A percentile compares a stretch with the other conserved stretches of the same genome.
These are phyloP conservation scores for Anas platyrhynchos DNA, from an alignment of 2,113 vertebrate genomes.

Conservation along the genomic window DNA sequence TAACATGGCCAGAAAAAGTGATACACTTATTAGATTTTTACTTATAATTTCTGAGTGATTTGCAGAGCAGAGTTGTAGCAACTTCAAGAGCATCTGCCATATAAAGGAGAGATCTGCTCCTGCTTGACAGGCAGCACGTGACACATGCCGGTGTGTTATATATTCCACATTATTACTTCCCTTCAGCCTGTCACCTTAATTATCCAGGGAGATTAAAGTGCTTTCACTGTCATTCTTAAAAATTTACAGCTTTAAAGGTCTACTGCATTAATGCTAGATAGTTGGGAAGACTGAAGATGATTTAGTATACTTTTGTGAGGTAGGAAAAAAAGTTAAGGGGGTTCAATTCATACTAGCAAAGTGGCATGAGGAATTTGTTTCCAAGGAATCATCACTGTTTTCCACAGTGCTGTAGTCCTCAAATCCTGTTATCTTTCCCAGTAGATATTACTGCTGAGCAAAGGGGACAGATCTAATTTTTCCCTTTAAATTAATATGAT, in stretches of 20 bases:
- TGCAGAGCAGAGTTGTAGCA: background rate
- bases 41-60: background rate
- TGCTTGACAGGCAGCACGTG: background rate
- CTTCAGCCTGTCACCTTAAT: background rate
- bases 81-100: background rate
- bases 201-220: background rate
- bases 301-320: background rate
- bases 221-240: background rate
- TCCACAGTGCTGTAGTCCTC: background rate
- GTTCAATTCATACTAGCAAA: background rate
- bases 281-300: background rate
- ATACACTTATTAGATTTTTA: background rate
- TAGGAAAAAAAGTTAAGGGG: too few relatives aligned
- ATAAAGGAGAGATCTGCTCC: background rate
- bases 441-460: background rate
- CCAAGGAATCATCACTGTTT: background rate
- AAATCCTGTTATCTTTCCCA: background rate
- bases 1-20: background rate
- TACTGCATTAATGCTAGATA: background rate
- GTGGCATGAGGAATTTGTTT: background rate
- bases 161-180: background rate
- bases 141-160: background rate
- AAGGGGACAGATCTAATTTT: background rate
- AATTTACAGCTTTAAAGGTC: background rate
- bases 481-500: background rate